These are phyloP conservation scores for Taxidea taxus DNA, from an alignment of 2,113 vertebrate species.

Conservation along the genomic window DNA sequence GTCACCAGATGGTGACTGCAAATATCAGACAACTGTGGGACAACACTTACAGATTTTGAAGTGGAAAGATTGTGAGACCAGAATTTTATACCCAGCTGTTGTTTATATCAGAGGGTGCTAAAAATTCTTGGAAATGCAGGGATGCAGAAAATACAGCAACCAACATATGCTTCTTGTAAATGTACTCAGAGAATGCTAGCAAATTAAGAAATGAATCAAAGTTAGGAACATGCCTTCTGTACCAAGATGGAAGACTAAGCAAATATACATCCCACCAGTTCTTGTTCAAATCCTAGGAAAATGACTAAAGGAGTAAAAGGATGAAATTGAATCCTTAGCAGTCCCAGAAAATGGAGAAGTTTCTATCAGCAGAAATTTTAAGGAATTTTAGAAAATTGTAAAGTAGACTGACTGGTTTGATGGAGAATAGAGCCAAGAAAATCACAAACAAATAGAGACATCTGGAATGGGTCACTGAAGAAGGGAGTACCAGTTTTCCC, in stretches of 20 bases:
- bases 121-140: neutral
- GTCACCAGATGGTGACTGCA: neutral
- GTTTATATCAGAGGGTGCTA: neutral
- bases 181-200: neutral
- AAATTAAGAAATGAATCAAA: neutral
- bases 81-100: slow-evolving; percentile 70
- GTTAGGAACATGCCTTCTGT: neutral
- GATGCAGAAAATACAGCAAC: neutral
- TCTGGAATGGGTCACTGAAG: slow-evolving; percentile 50
- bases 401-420: neutral
- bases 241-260: neutral
- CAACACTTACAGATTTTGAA: neutral
- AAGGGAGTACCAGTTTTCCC: slow-evolving; percentile 42
- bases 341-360: neutral
- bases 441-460: slow-evolving; percentile 62
- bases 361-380: slow-evolving; percentile 52
- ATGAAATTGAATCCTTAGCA: neutral
- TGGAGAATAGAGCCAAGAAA: slow-evolving; percentile 17
- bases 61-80: neutral
- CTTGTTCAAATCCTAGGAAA: neutral
- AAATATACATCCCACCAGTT: neutral
- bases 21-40: neutral
- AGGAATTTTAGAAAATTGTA: slow-evolving; percentile 45
- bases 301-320: neutral
- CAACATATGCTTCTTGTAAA: neutral